Conservation (phyloP, 1,140 invertebrate species). For the Tetraneura akinire region DNA sequence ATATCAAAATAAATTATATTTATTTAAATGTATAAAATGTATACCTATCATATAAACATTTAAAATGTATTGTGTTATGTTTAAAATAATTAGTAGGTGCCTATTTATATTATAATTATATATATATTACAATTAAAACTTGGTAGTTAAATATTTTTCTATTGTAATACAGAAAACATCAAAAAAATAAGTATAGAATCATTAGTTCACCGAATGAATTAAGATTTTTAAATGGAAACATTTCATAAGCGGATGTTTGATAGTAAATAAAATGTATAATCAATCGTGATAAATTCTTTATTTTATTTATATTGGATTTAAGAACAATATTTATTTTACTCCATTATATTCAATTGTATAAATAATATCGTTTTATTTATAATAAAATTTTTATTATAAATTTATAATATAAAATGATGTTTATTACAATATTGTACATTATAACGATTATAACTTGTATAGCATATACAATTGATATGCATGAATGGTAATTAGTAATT, state of each 20-base stretch:
- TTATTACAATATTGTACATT: no score
- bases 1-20: background rate
- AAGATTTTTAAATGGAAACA: background rate
- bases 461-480: no score
- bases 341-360: background rate
- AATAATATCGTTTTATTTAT: background rate
- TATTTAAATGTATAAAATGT: background rate
- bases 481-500: no score
- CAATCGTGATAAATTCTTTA: background rate
- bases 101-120: background rate
- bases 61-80: background rate
- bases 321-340: background rate
- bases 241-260: background rate
- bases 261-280: background rate
- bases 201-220: background rate
- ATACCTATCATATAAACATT: no score
- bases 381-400: background rate
- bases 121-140: background rate
- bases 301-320: background rate
- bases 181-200: background rate
- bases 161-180: background rate
- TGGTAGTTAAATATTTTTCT: background rate
- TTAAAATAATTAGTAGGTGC: background rate
- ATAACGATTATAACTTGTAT: no score
- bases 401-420: background rate